phyloP scores from a whole-genome alignment of 2,888 invertebrate genomes.

The Helleia helle region DNA sequence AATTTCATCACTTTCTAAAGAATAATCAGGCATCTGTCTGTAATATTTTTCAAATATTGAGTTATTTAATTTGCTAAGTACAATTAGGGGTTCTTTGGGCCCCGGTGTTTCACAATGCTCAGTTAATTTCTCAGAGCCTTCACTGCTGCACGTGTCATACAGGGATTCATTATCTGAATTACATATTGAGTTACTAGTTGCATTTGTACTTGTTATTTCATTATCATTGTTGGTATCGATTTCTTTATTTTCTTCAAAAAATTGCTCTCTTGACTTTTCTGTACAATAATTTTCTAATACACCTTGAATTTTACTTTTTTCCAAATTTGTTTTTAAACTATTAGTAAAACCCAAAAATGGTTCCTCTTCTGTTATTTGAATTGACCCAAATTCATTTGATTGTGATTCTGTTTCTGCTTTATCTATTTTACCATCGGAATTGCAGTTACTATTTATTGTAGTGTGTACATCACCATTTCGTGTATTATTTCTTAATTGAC shows the following conservation, averaged over 20 bases:
- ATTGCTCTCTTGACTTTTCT: too few relatives aligned
- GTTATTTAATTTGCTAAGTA: slow-evolving; percentile 38
- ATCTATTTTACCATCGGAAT: not conserved
- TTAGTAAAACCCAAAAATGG: slow-evolving; percentile 3
- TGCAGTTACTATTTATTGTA: not conserved
- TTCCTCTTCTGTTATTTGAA: slow-evolving; percentile 18
- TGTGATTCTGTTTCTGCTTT: not conserved
- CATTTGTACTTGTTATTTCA: slow-evolving; percentile 9
- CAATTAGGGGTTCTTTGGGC: slow-evolving; percentile 33
- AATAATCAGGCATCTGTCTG: slow-evolving; percentile 25
- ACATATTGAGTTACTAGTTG: slow-evolving; percentile 11
- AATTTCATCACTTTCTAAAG: slow-evolving; percentile 8
- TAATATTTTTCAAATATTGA: slow-evolving; percentile 41
- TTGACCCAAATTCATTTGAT: slow-evolving; percentile 5
- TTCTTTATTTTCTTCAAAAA: too few relatives aligned
- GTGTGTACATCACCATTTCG: not conserved
- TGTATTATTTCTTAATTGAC: not conserved
- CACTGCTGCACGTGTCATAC: slow-evolving; percentile 55
- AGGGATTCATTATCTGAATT: slow-evolving; percentile 33
- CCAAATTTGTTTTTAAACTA: too few relatives aligned
- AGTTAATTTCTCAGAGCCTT: slow-evolving; percentile 21
- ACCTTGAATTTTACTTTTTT: too few relatives aligned
- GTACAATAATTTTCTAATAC: too few relatives aligned
- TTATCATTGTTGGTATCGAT: too few relatives aligned
- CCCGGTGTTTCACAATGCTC: too few relatives aligned